Base-by-base conservation (phyloP, 2,113 vertebrate genomes). In the Anser cygnoides region DNA sequence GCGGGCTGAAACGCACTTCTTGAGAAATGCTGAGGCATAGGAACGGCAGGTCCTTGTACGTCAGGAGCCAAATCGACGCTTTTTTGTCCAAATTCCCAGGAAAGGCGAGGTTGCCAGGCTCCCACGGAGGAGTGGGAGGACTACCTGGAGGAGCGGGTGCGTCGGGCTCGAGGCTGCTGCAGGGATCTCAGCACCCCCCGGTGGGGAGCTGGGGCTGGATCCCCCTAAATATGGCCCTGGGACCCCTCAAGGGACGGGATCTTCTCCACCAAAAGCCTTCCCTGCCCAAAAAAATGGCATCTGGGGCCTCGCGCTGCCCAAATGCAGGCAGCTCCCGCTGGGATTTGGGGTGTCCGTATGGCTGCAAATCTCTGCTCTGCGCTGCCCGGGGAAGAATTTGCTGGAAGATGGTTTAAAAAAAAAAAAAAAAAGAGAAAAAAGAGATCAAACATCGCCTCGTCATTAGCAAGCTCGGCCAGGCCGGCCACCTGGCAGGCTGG, bases 131-230 rank as follows among this genome's bases (percentile, higher is more conserved):
- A 39, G 39, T 39, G 39, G 39, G 39, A 39, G 39, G 39, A 39
- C 39, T 39, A 11, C 29, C 67, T 10, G 17, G n/a, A 29, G 59
- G 44, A 70, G 65, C 0, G 1, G 9, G 9, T 21, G 3, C 5
- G 0, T 9, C 5, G 1, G 9, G 18, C 14, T 50, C 2, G 0
- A 23, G n/a, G 17, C 4, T 55, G 22, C 13, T 19, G 8, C 44
- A 55, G 76, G 33, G 41, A 79, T 6, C 14, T 35, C 9, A 1
- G 66, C 61, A 17, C 5, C 2, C 55, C 26, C 11, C 62, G 46
- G 78, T 39, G 65, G 23, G 62, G 46, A 68, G 31, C 33, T 37
- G 37, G 17, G 43, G 12, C 11, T 49, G 26, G 17, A 15, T 39
- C 15, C 31, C 9, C 57, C 55, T 31, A 66, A 87, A 52, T 0